Evolutionary conservation across 2,797 vertebrate species (phyloP).

Genomic region (Tapera naevia): DNA sequence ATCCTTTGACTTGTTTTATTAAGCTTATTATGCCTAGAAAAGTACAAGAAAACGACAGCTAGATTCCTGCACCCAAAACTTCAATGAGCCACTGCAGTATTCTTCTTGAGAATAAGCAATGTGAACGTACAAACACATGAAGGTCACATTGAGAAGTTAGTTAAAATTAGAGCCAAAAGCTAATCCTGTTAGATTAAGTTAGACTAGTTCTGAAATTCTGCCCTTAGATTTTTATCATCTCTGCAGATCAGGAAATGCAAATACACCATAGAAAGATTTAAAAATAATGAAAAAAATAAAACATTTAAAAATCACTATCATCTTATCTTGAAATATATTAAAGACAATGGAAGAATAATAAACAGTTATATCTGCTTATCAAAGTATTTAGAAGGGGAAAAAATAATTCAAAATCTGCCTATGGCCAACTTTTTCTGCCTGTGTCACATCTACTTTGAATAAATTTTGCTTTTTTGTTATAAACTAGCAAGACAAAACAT

Average conservation of each 20-base stretch:
- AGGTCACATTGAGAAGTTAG: constrained; percentile 13
- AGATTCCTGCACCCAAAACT: constrained; percentile 7
- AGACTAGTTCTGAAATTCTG: neutral
- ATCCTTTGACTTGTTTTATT: constrained; percentile 23
- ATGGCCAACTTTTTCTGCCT: neutral
- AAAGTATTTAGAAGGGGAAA: constrained; percentile 12
- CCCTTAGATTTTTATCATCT: neutral
- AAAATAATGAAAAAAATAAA: neutral
- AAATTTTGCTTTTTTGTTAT: constrained; percentile 15
- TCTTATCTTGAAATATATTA: neutral
- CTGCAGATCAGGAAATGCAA: neutral
- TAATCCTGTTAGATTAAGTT: neutral
- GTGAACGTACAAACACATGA: neutral
- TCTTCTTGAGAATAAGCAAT: neutral
- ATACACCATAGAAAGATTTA: neutral
- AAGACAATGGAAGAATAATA: neutral
- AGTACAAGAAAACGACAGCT: neutral
- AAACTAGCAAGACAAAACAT: constrained; percentile 16
- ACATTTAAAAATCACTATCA: neutral
- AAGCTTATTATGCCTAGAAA: neutral
- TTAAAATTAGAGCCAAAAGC: constrained; percentile 25
- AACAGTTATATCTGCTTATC: neutral
- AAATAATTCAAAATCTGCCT: neutral
- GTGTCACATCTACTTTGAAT: constrained; percentile 33
- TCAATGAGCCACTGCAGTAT: neutral